Evolutionary conservation across 2,888 invertebrate species (phyloP).

Genomic region (Lasioglossum vierecki): DNA sequence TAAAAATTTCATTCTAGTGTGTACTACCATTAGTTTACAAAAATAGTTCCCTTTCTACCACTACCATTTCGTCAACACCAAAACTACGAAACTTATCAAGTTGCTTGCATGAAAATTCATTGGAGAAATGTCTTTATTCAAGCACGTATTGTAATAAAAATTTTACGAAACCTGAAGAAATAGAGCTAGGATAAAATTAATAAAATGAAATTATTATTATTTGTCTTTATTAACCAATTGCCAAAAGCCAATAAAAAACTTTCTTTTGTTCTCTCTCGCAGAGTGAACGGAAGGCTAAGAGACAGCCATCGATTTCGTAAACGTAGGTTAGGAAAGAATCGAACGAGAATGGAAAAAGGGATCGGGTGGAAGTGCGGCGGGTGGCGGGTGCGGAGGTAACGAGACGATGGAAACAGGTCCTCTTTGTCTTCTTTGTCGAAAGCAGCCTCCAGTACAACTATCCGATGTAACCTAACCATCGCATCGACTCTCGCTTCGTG

Average conservation of each 20-base stretch:
- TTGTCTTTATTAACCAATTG: no score
- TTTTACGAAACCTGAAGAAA: no score
- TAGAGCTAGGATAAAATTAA: no score
- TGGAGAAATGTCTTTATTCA: no score
- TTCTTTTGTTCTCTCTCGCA: not conserved
- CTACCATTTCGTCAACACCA: no score
- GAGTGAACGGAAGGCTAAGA: not conserved
- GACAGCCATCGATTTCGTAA: not conserved
- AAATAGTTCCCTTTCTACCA: not conserved
- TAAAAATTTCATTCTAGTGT: not conserved
- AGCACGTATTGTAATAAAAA: no score
- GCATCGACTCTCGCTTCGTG: not conserved
- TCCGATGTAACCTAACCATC: constrained; percentile 15
- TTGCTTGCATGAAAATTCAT: no score
- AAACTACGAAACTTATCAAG: no score
- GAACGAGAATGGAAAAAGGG: not conserved
- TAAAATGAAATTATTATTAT: no score
- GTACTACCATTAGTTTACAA: not conserved
- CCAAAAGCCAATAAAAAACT: not conserved
- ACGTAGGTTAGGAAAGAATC: not conserved
- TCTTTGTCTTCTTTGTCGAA: constrained; percentile 19
- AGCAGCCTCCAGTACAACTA: not conserved
- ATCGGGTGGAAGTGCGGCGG: not conserved
- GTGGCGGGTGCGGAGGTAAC: not conserved
- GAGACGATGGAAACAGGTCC: not conserved